These are phyloP conservation scores for Euschistus heros DNA, from an alignment of 1,140 invertebrate species.

Conservation along the genomic window DNA sequence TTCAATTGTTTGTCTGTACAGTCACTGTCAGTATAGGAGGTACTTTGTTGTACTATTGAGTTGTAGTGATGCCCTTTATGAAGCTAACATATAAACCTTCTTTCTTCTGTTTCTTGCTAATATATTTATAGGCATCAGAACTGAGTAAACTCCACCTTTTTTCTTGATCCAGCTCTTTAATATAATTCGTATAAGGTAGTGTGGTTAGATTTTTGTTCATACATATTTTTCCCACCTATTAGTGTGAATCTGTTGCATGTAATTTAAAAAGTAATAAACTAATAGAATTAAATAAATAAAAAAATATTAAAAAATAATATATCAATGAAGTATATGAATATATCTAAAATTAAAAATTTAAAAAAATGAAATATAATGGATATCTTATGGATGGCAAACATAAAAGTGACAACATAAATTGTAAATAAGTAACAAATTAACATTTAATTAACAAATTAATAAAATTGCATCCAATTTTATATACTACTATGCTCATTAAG, in stretches of 20 bases:
- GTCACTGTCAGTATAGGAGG: slow-evolving; percentile 23
- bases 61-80: slow-evolving; percentile 21
- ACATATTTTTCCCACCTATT: slow-evolving; percentile 2
- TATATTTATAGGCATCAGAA: slow-evolving; percentile 24
- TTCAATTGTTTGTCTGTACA: slow-evolving; percentile 21
- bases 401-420: slow-evolving; percentile 23
- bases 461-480: slow-evolving; percentile 22
- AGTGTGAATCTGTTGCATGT: slow-evolving; percentile 17
- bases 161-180: slow-evolving; percentile 20
- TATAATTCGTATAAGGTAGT: slow-evolving; percentile 17
- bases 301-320: not conserved
- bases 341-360: not conserved
- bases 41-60: slow-evolving; percentile 26
- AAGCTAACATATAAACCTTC: slow-evolving; percentile 17
- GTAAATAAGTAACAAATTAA: slow-evolving; percentile 25
- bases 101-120: slow-evolving; percentile 21
- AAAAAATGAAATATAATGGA: not conserved
- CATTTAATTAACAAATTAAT: slow-evolving; percentile 24
- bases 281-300: slow-evolving; percentile 22
- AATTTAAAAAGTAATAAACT: slow-evolving; percentile 15
- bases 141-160: slow-evolving; percentile 34
- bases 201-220: slow-evolving; percentile 15
- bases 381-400: not conserved
- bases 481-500: slow-evolving; percentile 20
- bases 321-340: not conserved